Evolutionary conservation across 1,140 invertebrate species (phyloP), one percentile per base, ranked within the genome.

Genomic region (Euwallacea fornicatus): DNA sequence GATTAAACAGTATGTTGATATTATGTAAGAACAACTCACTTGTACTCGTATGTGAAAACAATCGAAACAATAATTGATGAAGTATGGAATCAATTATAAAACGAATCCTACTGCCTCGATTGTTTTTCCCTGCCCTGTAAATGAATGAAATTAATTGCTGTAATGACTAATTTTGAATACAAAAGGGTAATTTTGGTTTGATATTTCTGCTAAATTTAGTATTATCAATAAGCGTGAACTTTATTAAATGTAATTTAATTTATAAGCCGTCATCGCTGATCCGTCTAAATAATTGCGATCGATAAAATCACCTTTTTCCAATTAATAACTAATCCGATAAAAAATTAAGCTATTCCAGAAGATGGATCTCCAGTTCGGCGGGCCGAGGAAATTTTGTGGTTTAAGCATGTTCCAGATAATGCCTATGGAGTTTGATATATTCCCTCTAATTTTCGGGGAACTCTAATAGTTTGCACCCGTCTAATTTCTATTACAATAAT

Each of bases 401-500:
- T 21, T 58, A 70, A 63, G 60, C 55, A 58, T 70, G 61, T 53
- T 44, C 60, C 7, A 64, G 60, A 65, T 70, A 70, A 70, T 70
- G 54, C 61, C n/a, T 33, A 61, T 33, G 10, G 55, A 56, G 10
- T 70, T 56, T 70, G 68, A 70, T 70, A 70, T 70, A 70, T 70
- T 46, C 68, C 62, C 68, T 64, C 60, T 70, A 70, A 70, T 70
- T 70, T 70, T 70, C 67, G 42, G 41, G 68, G 16, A 55, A 55
- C 44, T 56, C 44, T 64, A 63, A 54, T 58, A 70, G 61, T 64
- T 70, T 56, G 47, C 68, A 63, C 50, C 61, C 42, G 62, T 64
- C 60, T 70, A 70, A 70, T 70, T 70, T 70, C 68, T 64, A 70
- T 70, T 70, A 70, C 55, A 70, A 70, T 70, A 70, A 70, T 64